Evolutionary conservation across 2,797 vertebrate species (phyloP).

Genomic region (Gadopsis marmoratus): DNA sequence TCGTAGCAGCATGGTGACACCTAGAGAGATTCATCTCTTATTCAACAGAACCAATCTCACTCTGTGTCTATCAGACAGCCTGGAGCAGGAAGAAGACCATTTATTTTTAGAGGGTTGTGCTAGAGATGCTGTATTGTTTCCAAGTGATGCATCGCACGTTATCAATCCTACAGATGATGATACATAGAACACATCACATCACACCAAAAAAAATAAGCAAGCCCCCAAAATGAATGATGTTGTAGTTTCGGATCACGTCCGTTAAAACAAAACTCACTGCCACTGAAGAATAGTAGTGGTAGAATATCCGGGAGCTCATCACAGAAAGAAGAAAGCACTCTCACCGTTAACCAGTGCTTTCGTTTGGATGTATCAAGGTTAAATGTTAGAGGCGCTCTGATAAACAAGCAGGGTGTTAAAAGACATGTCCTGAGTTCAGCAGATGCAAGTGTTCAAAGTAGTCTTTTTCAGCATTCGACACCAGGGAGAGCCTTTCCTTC

Average conservation of each 20-base stretch:
- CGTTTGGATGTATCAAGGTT: constrained; percentile 59
- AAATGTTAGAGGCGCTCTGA: constrained; percentile 48
- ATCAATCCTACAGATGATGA: constrained; percentile 77
- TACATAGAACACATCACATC: constrained; percentile 50
- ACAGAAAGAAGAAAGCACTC: constrained; percentile 11
- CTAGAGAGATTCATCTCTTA: constrained; percentile 83
- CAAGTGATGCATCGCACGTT: constrained; percentile 62
- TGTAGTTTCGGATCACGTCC: constrained; percentile 60
- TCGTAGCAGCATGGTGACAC: constrained; percentile 73
- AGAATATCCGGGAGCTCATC: constrained; percentile 50
- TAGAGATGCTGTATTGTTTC: constrained; percentile 63
- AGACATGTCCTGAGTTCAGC: constrained; percentile 38
- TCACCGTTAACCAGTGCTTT: constrained; percentile 43
- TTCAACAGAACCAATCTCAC: constrained; percentile 84
- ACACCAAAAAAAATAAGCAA: constrained; percentile 50
- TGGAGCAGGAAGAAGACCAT: constrained; percentile 65
- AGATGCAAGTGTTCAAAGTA: constrained; percentile 27
- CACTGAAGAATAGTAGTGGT: constrained; percentile 41
- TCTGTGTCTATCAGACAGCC: constrained; percentile 79
- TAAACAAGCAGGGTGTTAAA: constrained; percentile 28
- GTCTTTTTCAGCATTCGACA: constrained; percentile 23
- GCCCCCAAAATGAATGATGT: constrained; percentile 60
- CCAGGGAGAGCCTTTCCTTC: constrained; percentile 19
- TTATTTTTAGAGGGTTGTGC: constrained; percentile 68
- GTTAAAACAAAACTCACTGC: constrained; percentile 57